Evolutionary conservation across 1,140 invertebrate genomes (phyloP).

Genomic region (Oppia nitens): DNA sequence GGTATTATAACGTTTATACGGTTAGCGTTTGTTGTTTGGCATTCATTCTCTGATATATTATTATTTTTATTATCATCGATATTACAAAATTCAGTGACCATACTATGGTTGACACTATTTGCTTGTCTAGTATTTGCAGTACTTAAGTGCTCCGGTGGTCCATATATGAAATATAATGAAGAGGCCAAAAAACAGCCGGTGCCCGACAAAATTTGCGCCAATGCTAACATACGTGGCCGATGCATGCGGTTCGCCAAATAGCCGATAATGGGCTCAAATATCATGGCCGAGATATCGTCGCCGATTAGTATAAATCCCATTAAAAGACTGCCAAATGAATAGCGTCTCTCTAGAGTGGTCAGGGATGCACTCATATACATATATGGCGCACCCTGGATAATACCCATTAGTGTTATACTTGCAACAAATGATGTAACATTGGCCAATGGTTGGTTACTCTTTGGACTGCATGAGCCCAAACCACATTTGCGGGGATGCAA

Average conservation of each 20-base stretch:
- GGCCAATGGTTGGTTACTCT: background rate
- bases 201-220: slow-evolving; percentile 47
- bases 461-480: background rate
- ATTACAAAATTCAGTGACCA: slow-evolving; percentile 4
- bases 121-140: background rate
- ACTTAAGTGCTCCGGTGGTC: slow-evolving; percentile 27
- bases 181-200: slow-evolving; percentile 44
- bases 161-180: slow-evolving; percentile 47
- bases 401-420: background rate
- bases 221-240: slow-evolving; percentile 46
- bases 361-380: slow-evolving; percentile 24
- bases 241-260: slow-evolving; percentile 47
- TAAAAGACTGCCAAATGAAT: slow-evolving; percentile 54
- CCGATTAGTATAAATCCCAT: slow-evolving; percentile 36
- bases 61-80: background rate
- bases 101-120: background rate
- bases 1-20: background rate
- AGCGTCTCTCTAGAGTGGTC: slow-evolving; percentile 59
- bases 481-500: too few relatives aligned
- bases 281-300: slow-evolving; percentile 16
- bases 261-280: slow-evolving; percentile 31
- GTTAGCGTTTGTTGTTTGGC: background rate
- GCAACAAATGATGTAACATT: too few relatives aligned
- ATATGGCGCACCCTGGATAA: background rate
- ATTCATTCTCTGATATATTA: slow-evolving; percentile 6